These are phyloP conservation scores for Streptopelia turtur DNA, from an alignment of 2,797 vertebrate genomes.

Conservation along the genomic window DNA sequence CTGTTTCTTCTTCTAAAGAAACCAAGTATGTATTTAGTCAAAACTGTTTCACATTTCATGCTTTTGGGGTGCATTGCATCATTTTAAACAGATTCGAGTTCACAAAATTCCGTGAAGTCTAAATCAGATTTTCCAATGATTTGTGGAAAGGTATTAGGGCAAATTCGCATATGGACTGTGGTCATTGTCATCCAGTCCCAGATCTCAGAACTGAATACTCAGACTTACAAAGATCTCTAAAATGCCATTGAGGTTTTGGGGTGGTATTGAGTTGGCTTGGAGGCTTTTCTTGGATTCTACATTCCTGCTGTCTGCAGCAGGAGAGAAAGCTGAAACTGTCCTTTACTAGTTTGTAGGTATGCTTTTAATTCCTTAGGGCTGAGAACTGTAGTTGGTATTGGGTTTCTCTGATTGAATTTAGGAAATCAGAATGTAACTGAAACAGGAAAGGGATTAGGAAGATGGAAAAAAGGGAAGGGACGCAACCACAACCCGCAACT, in stretches of 20 bases:
- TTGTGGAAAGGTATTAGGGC: neutral
- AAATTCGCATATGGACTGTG: neutral
- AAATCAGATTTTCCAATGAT: neutral
- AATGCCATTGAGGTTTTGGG: accelerated
- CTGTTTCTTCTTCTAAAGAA: neutral
- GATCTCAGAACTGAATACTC: neutral
- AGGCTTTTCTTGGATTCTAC: neutral
- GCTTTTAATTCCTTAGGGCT: slow-evolving; percentile 20
- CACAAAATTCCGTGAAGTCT: neutral
- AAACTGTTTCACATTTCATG: neutral
- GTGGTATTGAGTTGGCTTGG: neutral
- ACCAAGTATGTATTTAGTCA: neutral
- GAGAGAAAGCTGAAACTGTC: neutral
- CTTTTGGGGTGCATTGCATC: neutral
- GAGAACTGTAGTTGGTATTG: neutral
- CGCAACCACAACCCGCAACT: neutral
- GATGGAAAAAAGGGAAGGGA: slow-evolving; percentile 26
- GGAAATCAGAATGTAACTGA: slow-evolving; percentile 17
- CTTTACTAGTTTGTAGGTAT: neutral
- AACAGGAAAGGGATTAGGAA: slow-evolving; percentile 12
- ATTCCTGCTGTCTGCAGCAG: neutral
- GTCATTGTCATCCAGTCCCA: neutral
- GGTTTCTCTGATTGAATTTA: neutral
- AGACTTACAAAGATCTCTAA: neutral
- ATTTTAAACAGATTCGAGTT: neutral